phyloP scores from a whole-genome alignment of 2,888 invertebrate genomes.

The Sericinus montela region DNA sequence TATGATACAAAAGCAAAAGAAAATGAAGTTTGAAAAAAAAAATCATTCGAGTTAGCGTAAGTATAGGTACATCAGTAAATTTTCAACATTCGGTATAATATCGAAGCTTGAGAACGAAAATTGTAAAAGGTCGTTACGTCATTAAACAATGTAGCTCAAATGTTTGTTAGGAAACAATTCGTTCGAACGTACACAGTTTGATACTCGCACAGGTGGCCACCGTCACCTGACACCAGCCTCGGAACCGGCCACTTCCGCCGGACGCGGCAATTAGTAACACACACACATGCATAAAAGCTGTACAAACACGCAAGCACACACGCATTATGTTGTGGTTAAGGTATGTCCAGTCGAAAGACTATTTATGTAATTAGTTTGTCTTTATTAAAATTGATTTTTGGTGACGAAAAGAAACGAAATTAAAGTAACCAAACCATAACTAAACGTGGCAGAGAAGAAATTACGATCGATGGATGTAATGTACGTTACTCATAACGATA shows the following conservation, averaged over 20 bases:
- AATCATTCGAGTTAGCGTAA: too few relatives aligned
- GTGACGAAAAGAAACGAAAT: too few relatives aligned
- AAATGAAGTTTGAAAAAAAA: too few relatives aligned
- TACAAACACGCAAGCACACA: conserved; percentile 48
- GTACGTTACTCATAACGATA: too few relatives aligned
- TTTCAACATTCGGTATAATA: not conserved
- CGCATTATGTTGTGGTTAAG: conserved; percentile 22
- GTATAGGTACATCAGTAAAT: too few relatives aligned
- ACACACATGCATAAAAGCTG: conserved; percentile 31
- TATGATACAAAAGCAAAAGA: too few relatives aligned
- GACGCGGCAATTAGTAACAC: conserved; percentile 74
- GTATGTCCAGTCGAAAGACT: conserved; percentile 1
- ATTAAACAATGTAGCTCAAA: conserved; percentile 8
- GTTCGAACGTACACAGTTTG: conserved; percentile 24
- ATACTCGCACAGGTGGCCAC: conserved; percentile 52
- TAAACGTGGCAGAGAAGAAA: too few relatives aligned
- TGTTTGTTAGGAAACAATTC: conserved; percentile 16
- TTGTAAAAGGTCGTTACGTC: not conserved
- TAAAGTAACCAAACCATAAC: too few relatives aligned
- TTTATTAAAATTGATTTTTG: not conserved
- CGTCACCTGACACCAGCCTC: conserved; percentile 69
- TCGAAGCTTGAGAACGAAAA: not conserved
- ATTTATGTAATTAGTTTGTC: not conserved
- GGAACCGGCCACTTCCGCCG: conserved; percentile 77
- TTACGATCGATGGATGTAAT: too few relatives aligned